Base-by-base conservation (phyloP, 2,888 invertebrate species). In the Sphaeridia pumilis region DNA sequence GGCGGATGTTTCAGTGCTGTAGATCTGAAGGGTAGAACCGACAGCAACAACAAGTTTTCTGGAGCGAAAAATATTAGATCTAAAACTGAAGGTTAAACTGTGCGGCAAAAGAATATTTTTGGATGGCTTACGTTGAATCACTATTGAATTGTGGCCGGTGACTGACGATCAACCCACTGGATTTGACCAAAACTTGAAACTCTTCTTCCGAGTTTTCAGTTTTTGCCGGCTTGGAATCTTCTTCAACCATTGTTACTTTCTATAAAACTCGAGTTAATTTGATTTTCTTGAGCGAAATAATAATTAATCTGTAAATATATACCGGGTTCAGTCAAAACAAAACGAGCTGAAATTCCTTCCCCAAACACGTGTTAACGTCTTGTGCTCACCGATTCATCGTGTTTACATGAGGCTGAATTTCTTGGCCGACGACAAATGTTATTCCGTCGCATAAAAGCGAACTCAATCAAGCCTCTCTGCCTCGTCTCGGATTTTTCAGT, bases 1-100 rank as follows among this genome's bases (percentile, higher is more conserved):
- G 65, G 81, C 79, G 0, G 81, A 82, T 2, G 83, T 83, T 64
- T 73, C 72, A 0, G 78, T 75, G 63, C 77, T 81, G 66, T 78
- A 83, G 1, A 79, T 76, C 61, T 78, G 75, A 5, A 85, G 72
- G 3, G 72, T 67, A 58, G 77, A 73, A 38, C 76, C 78, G 69
- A 76, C 76, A 2, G 79, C 73, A 44, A 82, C 73, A 65, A 79
- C 79, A 10, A 84, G 60, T 58, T 70, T 75, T 64, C 84, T 84
- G 61, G 20, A 70, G 66, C 21, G n/a, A 47, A 28, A 55, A 61
- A 52, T 28, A 46, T 57, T 42, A 54, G 41, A 46, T 46, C 45
- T 17, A 41, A 55, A 46, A 46, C 38, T 45, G 35, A 47, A 47
- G 42, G 28, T 14, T 26, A 42, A 10, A 22, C 14, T 31, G 42